Evolutionary conservation across 2,113 vertebrate genomes (phyloP), one percentile per base, ranked within the genome.

Genomic region (Pangasianodon hypophthalmus): DNA sequence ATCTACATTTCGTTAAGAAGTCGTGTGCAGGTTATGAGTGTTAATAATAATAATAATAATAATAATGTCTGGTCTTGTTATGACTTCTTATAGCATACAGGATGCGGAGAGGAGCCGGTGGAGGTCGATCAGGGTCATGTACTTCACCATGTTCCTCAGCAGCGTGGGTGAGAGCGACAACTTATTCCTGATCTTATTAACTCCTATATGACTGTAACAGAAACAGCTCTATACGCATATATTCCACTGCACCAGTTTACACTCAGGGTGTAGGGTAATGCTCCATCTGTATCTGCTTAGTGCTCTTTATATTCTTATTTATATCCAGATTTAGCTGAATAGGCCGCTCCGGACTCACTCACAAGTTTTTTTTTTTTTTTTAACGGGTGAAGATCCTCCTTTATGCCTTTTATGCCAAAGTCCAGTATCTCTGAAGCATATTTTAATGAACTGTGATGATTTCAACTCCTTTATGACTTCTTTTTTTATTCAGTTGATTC

Each of bases 131-230:
- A 94, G 97, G 90, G 93, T 99, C 92, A 98, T 99, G 95, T 98
- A 99, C 92, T 96, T 99, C 87, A 99, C 98, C 2, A 99, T 99
- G 98, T 99, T 99, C 92, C 96, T 99, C 93, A 99, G 98, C 92
- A 99, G 98, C 92, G 94, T 99, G 19, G 98, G 98, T 99, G 93
- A 97, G 97, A 41, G 8, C 44, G 1, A 41, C 6, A 29, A 8
- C 60, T 32, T 16, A 29, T 56, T 84, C 10, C 10, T 19, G 52
- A 37, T 19, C 54, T 50, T 75, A 32, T 58, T 2, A 48, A 4
- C 56, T 13, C 13, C n/a, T 19, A 37, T 48, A 2, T 50, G 1
- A 16, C 6, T 80, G 24, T 4, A 64, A 60, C 16, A 54, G 19
- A 32, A 50, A 14, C 41, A 3, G 77, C 37, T 85, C 21, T 14